These are phyloP conservation scores for Polyommatus iphigenia DNA, from an alignment of 2,888 invertebrate species.

Conservation along the genomic window DNA sequence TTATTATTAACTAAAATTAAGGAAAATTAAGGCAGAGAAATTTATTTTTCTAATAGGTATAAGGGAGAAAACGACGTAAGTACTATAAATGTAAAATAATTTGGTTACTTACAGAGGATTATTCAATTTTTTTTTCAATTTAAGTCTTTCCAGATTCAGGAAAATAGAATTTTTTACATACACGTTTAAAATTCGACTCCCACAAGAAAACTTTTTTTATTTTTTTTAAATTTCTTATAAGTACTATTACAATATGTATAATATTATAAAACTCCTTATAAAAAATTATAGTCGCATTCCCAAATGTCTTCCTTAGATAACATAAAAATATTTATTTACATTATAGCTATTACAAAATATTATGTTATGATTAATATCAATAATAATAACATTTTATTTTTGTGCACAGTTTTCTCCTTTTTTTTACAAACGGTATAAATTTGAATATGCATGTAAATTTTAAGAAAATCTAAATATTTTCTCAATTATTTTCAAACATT, in stretches of 20 bases:
- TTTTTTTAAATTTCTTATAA: not conserved
- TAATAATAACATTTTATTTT: not conserved
- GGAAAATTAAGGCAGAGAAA: not conserved
- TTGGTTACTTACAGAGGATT: too few species aligned
- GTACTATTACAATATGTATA: not conserved
- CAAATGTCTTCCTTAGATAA: slow-evolving; percentile 40
- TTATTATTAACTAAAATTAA: not conserved
- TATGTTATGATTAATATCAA: not conserved
- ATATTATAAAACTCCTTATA: not conserved
- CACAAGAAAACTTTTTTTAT: too few species aligned
- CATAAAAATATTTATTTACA: slow-evolving; percentile 24
- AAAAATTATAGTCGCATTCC: slow-evolving; percentile 32
- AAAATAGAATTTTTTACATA: too few species aligned
- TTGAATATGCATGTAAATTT: too few species aligned
- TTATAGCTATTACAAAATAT: not conserved
- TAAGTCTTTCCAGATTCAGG: too few species aligned
- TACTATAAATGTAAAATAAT: not conserved
- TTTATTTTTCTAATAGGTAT: not conserved
- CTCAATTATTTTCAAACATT: not conserved
- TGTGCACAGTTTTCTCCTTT: not conserved
- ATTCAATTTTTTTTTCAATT: too few species aligned
- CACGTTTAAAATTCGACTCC: too few species aligned
- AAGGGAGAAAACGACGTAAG: not conserved
- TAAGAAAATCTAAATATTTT: not conserved
- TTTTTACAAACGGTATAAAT: not conserved